A percentile compares a stretch with the other conserved stretches of the same genome.
Conservation (phyloP, 2,888 invertebrate species). For the Sphaerophoria rueppellii region DNA sequence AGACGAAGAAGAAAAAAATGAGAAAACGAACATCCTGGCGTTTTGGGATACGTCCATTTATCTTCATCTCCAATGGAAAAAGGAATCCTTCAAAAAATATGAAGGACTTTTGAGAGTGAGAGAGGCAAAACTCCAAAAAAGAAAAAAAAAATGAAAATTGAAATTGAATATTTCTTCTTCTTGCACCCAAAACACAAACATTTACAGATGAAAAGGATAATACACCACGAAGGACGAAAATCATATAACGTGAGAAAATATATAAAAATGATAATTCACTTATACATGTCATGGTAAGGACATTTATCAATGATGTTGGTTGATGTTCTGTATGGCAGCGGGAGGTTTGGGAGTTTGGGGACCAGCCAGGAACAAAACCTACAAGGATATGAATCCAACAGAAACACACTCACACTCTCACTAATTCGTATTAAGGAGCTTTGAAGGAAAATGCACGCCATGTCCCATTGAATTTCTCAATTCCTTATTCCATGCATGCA, state of each 20-base stretch:
- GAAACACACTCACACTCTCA: not conserved
- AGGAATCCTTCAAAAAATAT: conserved; percentile 67
- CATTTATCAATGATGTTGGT: conserved; percentile 71
- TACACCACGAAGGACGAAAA: conserved; percentile 30
- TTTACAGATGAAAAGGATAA: conserved; percentile 22
- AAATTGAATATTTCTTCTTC: conserved; percentile 69
- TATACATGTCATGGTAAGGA: conserved; percentile 70
- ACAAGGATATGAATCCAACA: not conserved
- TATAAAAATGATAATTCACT: conserved; percentile 73
- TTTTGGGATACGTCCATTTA: conserved; percentile 66
- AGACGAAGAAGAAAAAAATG: not conserved
- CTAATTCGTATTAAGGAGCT: not conserved
- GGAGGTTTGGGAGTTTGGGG: not conserved
- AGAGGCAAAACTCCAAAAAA: not conserved
- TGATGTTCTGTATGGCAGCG: conserved; percentile 17
- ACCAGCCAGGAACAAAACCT: not conserved
- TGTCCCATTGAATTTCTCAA: conserved; percentile 70
- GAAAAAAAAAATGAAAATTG: conserved; percentile 46
- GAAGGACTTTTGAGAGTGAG: conserved; percentile 25
- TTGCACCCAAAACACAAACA: conserved; percentile 1
- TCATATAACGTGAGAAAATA: conserved; percentile 56
- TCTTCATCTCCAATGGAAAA: conserved; percentile 65
- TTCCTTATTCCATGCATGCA: conserved; percentile 70
- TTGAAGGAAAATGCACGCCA: conserved; percentile 24
- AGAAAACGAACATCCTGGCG: conserved; percentile 44